A percentile compares a stretch with the other conserved stretches of the same genome.
These are phyloP conservation scores for Mus spicilegus DNA, from an alignment of 2,113 vertebrate species.

Conservation along the genomic window DNA sequence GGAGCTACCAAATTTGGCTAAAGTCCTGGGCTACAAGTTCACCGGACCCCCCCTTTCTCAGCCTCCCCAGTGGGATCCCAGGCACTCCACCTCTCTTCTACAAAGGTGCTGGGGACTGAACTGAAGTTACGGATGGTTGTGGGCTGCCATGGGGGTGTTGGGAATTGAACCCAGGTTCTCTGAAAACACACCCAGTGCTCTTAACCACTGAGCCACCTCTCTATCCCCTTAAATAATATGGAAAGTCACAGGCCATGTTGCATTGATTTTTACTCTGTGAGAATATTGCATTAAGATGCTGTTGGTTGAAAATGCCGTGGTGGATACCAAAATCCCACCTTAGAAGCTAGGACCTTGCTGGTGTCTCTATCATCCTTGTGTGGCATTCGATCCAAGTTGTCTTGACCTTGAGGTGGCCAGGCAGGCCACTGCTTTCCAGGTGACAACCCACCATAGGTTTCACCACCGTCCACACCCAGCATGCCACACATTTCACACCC, in stretches of 20 bases:
- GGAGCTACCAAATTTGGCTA: not conserved
- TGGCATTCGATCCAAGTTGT: not conserved
- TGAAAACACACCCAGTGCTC: not conserved
- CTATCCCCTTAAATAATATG: not conserved
- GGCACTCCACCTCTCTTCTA: not conserved
- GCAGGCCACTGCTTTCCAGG: not conserved
- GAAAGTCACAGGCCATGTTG: not conserved
- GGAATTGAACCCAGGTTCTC: not conserved
- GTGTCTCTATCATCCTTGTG: fast-evolving
- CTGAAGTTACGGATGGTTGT: not conserved
- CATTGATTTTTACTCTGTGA: not conserved
- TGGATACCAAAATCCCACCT: too few relatives aligned
- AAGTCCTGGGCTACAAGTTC: too few relatives aligned
- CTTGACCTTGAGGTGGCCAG: not conserved
- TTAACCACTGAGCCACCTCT: not conserved
- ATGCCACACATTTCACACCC: not conserved
- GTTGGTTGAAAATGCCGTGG: too few relatives aligned
- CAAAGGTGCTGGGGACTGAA: not conserved
- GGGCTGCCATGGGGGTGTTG: not conserved
- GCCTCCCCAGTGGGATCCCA: not conserved
- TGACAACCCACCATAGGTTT: not conserved
- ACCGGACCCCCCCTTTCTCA: too few relatives aligned
- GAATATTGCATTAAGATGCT: not conserved
- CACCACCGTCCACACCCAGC: not conserved
- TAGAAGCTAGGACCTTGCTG: not conserved